A percentile compares a stretch with the other conserved stretches of the same genome.
phyloP scores from a whole-genome alignment of 2,113 vertebrate species.

The Corythoichthys haematopterus region DNA sequence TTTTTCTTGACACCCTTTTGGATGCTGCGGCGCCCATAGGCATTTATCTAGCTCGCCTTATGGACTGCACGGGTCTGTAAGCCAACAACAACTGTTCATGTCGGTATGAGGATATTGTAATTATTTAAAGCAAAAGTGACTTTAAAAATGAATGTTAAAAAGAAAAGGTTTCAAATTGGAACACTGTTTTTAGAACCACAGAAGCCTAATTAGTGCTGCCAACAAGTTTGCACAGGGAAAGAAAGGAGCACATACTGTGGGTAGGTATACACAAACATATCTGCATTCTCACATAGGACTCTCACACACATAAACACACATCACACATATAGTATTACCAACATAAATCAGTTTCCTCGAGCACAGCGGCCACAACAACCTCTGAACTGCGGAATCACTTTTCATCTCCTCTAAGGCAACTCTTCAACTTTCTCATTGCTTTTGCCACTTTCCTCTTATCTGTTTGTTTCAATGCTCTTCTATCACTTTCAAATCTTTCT shows the following conservation, averaged over 20 bases:
- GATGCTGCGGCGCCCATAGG: too few relatives aligned
- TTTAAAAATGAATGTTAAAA: too few relatives aligned
- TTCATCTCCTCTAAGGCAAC: slow-evolving; percentile 31
- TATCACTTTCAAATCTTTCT: slow-evolving; percentile 14
- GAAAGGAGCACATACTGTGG: slow-evolving; percentile 15
- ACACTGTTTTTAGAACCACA: too few relatives aligned
- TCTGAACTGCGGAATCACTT: slow-evolving; percentile 44
- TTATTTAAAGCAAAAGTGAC: too few relatives aligned
- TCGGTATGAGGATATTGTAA: too few relatives aligned
- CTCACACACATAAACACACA: background rate
- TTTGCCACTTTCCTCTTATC: slow-evolving; percentile 21
- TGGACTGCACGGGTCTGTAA: too few relatives aligned
- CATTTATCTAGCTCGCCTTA: too few relatives aligned
- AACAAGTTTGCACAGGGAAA: slow-evolving; percentile 21
- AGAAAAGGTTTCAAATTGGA: too few relatives aligned
- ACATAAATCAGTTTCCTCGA: slow-evolving; percentile 8
- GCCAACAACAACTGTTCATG: too few relatives aligned
- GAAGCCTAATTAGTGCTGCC: slow-evolving; percentile 34
- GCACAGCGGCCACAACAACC: slow-evolving; percentile 14
- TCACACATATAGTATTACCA: background rate
- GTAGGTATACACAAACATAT: slow-evolving; percentile 6
- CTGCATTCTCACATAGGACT: background rate
- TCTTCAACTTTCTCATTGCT: slow-evolving; percentile 36
- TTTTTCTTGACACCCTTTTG: too few relatives aligned
- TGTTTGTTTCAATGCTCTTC: slow-evolving; percentile 17